Evolutionary conservation across 2,113 vertebrate genomes (phyloP).

Genomic region (Colossoma macropomum): DNA sequence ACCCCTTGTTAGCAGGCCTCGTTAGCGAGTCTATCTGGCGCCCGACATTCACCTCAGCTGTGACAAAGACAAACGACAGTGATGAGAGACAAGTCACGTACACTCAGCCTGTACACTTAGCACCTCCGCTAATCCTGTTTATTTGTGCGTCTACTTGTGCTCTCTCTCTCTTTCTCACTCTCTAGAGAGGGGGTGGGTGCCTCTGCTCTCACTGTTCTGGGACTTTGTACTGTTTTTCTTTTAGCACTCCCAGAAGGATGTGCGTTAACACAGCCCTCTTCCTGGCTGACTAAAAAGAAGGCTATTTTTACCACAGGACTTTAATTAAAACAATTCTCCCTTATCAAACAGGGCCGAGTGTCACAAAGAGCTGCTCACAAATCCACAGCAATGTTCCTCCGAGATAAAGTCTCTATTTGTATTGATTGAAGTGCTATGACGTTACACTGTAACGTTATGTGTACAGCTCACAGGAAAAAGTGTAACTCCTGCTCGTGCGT

Average conservation of each 20-base stretch:
- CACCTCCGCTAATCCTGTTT: not conserved
- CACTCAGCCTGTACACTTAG: constrained; percentile 45
- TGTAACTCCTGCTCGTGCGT: not conserved
- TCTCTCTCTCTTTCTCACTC: constrained; percentile 17
- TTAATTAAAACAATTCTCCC: constrained; percentile 66
- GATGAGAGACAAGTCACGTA: constrained; percentile 73
- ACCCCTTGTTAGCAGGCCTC: constrained; percentile 37
- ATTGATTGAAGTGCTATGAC: not conserved
- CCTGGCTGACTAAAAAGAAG: constrained; percentile 64
- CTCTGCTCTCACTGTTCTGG: constrained; percentile 66
- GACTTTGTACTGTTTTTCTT: constrained; percentile 69
- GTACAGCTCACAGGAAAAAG: not conserved
- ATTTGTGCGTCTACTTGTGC: constrained; percentile 46
- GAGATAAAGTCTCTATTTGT: not conserved
- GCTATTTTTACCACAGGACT: constrained; percentile 69
- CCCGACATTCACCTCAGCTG: not conserved
- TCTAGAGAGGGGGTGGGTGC: constrained; percentile 17
- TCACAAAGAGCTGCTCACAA: not conserved
- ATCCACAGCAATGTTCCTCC: not conserved
- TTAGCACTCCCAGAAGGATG: constrained; percentile 71
- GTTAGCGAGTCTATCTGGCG: constrained; percentile 40
- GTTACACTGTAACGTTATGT: not conserved
- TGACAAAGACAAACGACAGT: constrained; percentile 45
- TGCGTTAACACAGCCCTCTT: constrained; percentile 67
- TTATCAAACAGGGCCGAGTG: constrained; percentile 26